phyloP scores from a whole-genome alignment of 2,888 invertebrate genomes.

The Cinara cedri region DNA sequence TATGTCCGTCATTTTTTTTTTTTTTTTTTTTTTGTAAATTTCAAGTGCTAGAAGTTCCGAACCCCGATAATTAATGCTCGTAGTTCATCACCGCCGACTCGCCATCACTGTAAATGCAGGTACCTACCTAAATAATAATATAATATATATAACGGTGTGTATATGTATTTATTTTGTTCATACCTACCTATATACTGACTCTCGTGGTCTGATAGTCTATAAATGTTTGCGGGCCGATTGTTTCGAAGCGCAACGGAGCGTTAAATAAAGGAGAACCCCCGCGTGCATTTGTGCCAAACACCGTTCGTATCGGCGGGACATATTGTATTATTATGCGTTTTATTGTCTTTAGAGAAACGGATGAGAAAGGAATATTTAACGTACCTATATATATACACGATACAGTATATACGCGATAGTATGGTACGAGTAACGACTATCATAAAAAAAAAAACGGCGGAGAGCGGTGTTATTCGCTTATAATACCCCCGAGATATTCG shows the following conservation, averaged over 20 bases:
- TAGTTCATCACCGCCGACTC: not conserved
- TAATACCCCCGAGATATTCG: conserved; percentile 56
- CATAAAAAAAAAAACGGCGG: conserved; percentile 45
- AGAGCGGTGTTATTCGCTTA: conserved; percentile 34
- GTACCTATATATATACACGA: conserved; percentile 31
- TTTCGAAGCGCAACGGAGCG: conserved; percentile 43
- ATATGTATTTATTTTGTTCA: no score
- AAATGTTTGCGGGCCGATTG: conserved; percentile 54
- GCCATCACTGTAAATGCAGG: no score
- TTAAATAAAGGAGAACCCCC: conserved; percentile 47
- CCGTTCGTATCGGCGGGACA: conserved; percentile 46
- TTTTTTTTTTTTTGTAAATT: no score
- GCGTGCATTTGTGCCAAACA: not conserved
- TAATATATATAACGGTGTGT: no score
- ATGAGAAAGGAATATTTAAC: conserved; percentile 55
- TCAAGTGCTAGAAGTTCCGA: no score
- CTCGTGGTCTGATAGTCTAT: conserved; percentile 24
- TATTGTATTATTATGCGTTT: conserved; percentile 53
- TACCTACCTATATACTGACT: not conserved
- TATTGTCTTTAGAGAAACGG: conserved; percentile 53
- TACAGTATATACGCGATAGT: no score
- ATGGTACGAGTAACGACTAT: conserved; percentile 40
- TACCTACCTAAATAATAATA: no score
- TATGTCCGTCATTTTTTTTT: no score
- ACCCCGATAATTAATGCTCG: no score